phyloP scores from a whole-genome alignment of 2,888 invertebrate species.

The Spisula solida region DNA sequence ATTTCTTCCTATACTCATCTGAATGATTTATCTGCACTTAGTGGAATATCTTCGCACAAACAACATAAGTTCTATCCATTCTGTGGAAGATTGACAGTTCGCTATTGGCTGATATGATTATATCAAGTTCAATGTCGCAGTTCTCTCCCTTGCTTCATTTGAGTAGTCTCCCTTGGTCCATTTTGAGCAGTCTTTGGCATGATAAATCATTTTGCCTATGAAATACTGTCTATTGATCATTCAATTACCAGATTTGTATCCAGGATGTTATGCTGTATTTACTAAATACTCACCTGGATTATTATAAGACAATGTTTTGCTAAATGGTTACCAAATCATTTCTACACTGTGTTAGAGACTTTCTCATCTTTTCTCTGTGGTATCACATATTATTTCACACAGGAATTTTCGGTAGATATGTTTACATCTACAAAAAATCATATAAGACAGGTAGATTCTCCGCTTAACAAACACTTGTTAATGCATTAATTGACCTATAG shows the following conservation, averaged over 20 bases:
- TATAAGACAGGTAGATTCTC: conserved; percentile 43
- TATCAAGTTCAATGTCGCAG: no score
- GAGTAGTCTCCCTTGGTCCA: conserved; percentile 42
- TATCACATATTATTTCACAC: conserved; percentile 35
- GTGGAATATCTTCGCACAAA: conserved; percentile 14
- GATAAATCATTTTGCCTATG: conserved; percentile 36
- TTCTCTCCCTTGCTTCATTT: no score
- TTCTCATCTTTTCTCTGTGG: neutral
- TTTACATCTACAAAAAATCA: conserved; percentile 46
- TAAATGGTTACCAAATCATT: conserved; percentile 36
- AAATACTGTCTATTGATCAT: conserved; percentile 26
- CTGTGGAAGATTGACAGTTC: neutral
- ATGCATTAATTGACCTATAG: conserved; percentile 50
- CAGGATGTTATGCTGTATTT: conserved; percentile 45
- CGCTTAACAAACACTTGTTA: conserved; percentile 50
- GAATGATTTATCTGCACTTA: conserved; percentile 26
- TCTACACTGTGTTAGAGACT: neutral
- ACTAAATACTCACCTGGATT: conserved; percentile 45
- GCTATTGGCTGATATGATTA: neutral
- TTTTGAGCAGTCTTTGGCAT: neutral
- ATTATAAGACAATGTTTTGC: conserved; percentile 42
- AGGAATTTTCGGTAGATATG: conserved; percentile 42
- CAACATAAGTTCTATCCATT: conserved; percentile 18
- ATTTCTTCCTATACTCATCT: neutral
- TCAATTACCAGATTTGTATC: conserved; percentile 45